Conservation (phyloP, 2,113 vertebrate genomes). For the Micronycteris hirsuta region DNA sequence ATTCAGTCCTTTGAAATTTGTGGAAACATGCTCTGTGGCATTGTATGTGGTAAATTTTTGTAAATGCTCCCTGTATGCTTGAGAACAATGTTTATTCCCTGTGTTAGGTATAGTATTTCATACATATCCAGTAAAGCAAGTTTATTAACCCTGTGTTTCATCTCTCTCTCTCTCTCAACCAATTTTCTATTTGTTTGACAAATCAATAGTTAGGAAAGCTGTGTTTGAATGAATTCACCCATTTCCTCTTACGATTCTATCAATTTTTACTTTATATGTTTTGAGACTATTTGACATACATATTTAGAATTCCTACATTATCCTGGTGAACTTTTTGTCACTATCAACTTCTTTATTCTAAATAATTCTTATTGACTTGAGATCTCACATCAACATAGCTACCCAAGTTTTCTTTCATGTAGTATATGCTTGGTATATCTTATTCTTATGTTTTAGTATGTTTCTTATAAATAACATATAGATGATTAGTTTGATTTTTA, state of each 20-base stretch:
- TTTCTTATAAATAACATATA: neutral
- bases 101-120: neutral
- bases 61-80: neutral
- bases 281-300: neutral
- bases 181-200: neutral
- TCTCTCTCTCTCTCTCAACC: neutral
- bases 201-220: neutral
- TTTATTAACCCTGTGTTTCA: neutral
- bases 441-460: neutral
- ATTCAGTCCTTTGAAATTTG: neutral
- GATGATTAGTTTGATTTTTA: neutral
- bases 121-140: neutral
- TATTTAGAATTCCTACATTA: neutral
- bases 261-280: neutral
- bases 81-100: neutral
- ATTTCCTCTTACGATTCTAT: neutral
- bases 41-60: neutral
- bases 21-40: neutral
- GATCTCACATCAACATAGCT: neutral
- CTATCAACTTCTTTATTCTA: neutral
- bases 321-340: neutral
- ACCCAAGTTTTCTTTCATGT: neutral
- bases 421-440: neutral
- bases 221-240: neutral
- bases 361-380: neutral